Conservation (phyloP, 2,888 invertebrate species). For the Drosophila kokeensis region DNA sequence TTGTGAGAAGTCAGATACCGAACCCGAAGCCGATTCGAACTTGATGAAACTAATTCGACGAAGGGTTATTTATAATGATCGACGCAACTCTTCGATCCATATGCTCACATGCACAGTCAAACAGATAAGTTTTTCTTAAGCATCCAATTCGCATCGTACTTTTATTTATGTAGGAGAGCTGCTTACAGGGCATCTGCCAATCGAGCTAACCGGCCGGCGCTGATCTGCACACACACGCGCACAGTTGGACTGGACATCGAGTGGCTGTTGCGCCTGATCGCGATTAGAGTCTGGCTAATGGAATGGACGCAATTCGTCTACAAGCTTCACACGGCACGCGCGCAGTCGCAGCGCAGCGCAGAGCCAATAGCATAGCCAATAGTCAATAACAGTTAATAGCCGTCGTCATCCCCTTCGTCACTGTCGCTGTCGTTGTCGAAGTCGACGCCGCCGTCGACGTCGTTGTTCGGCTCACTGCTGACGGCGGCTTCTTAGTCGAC, state of each 20-base stretch:
- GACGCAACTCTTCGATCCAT: not conserved
- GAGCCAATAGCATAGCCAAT: conserved; percentile 32
- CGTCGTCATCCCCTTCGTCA: conserved; percentile 10
- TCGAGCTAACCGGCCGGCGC: not conserved
- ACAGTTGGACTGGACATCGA: not conserved
- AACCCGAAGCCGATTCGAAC: not conserved
- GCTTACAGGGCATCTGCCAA: not conserved
- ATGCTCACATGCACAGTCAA: not conserved
- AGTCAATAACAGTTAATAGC: conserved; percentile 2
- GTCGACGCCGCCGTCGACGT: conserved; percentile 8
- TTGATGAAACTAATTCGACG: not conserved
- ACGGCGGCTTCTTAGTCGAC: conserved; percentile 45
- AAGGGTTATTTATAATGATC: not conserved
- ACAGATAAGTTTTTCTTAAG: not conserved
- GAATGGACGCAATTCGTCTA: not conserved
- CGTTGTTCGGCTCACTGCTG: not conserved
- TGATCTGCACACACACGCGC: not conserved
- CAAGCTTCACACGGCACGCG: conserved; percentile 55
- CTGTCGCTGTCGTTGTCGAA: conserved; percentile 10
- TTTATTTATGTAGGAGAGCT: not conserved
- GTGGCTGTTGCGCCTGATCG: conserved; percentile 2
- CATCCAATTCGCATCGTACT: not conserved
- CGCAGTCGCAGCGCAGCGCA: conserved; percentile 50
- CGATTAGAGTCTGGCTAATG: conserved; percentile 19
- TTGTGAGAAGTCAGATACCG: not conserved